Conservation (phyloP, 2,797 vertebrate genomes). For the Aselliscus stoliczkanus region DNA sequence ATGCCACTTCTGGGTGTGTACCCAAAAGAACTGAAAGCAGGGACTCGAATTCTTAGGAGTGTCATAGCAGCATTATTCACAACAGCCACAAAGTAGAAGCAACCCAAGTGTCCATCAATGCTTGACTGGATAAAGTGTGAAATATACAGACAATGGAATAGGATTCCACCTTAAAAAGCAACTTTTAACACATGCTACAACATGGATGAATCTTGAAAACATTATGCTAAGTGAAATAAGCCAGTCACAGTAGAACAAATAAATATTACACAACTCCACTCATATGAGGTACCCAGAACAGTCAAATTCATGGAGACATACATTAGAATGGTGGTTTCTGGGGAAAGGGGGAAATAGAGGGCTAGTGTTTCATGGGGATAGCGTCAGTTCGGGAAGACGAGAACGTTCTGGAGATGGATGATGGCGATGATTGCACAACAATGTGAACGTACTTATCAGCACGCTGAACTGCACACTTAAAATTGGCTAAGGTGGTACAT, state of each 20-base stretch:
- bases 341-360: not conserved
- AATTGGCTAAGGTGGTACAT: not conserved
- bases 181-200: not conserved
- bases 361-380: not conserved
- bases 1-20: not conserved
- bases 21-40: not conserved
- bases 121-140: not conserved
- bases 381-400: not conserved
- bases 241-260: not conserved
- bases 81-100: not conserved
- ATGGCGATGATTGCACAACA: too few relatives aligned
- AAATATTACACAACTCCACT: not conserved
- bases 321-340: not conserved
- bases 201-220: not conserved
- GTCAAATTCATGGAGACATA: not conserved
- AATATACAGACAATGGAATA: not conserved
- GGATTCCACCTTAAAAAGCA: not conserved
- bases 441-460: not conserved
- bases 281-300: not conserved
- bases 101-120: fast-evolving
- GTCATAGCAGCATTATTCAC: not conserved
- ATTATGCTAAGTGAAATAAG: not conserved
- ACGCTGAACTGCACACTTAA: not conserved
- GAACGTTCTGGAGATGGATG: not conserved
- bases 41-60: not conserved